Evolutionary conservation across 2,113 vertebrate species (phyloP).

Genomic region (Ardeotis arabs): DNA sequence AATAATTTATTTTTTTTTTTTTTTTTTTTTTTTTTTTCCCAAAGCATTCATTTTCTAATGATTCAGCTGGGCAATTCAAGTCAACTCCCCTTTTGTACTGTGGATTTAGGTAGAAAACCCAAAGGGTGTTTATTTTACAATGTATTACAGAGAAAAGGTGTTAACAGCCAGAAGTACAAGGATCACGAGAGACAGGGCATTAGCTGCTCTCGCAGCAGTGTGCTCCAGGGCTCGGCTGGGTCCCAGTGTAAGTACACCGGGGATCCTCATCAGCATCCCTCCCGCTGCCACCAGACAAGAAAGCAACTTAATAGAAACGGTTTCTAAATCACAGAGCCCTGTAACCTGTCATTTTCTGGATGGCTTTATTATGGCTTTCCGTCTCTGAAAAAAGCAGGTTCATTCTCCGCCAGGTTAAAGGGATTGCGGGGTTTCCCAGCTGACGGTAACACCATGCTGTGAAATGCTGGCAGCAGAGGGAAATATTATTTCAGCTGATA

Average conservation of each 20-base stretch:
- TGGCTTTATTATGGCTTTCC: constrained; percentile 75
- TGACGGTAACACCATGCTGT: not conserved
- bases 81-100: constrained; percentile 28
- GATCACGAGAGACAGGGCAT: constrained; percentile 59
- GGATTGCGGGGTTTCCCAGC: constrained; percentile 44
- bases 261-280: constrained; percentile 29
- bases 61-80: constrained; percentile 56
- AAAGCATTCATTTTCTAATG: constrained; percentile 51
- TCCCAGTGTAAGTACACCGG: constrained; percentile 12
- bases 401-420: constrained; percentile 30
- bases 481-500: constrained; percentile 40
- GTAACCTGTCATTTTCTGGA: constrained; percentile 80
- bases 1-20: too few relatives aligned
- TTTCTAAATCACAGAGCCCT: constrained; percentile 72
- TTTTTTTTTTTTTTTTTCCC: too few relatives aligned
- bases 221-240: constrained; percentile 51
- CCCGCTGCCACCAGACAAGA: constrained; percentile 47
- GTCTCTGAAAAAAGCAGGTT: not conserved
- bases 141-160: constrained; percentile 10
- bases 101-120: constrained; percentile 52
- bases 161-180: constrained; percentile 55
- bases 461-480: not conserved
- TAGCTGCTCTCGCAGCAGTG: constrained; percentile 62
- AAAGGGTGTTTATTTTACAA: constrained; percentile 58
- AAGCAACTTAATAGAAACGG: constrained; percentile 74